A percentile compares a stretch with the other conserved stretches of the same genome.
Evolutionary conservation across 2,888 invertebrate genomes (phyloP).

Genomic region (Alloscopus bannaensis): DNA sequence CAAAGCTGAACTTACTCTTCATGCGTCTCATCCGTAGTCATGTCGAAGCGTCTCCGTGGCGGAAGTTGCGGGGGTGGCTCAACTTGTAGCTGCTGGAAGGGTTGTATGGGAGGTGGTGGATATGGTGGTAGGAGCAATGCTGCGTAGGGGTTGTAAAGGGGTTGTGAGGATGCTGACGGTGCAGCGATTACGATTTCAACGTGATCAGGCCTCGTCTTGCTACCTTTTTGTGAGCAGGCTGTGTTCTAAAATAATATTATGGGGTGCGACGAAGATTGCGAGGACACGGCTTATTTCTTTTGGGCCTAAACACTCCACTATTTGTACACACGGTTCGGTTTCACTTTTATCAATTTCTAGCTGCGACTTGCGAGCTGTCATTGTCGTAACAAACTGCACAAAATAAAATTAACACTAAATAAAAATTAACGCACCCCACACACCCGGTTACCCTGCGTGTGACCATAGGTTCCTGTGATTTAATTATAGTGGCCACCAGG

Average conservation of each 20-base stretch:
- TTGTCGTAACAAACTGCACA: no score
- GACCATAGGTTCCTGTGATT: no score
- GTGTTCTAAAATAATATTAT: slow-evolving; percentile 33
- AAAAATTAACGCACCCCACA: no score
- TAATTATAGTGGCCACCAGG: no score
- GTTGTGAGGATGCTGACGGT: slow-evolving; percentile 47
- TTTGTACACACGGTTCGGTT: no score
- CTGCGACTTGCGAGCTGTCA: slow-evolving; percentile 60
- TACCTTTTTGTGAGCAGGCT: slow-evolving; percentile 14
- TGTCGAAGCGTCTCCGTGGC: slow-evolving; percentile 57
- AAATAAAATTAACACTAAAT: no score
- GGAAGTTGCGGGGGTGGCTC: slow-evolving; percentile 63
- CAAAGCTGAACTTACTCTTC: slow-evolving; percentile 60
- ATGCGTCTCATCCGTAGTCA: slow-evolving; percentile 61
- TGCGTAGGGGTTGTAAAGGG: slow-evolving; percentile 45
- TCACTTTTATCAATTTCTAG: slow-evolving; percentile 52
- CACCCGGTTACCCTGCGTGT: no score
- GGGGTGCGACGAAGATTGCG: no score
- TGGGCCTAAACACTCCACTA: no score
- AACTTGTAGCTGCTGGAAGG: slow-evolving; percentile 52
- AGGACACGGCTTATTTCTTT: no score
- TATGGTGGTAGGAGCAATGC: slow-evolving; percentile 39
- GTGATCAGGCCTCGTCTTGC: slow-evolving; percentile 57
- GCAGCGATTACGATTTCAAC: slow-evolving; percentile 55
- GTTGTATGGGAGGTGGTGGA: slow-evolving; percentile 27